phyloP scores from a whole-genome alignment of 2,888 invertebrate genomes.

The Caenorhabditis plicata region DNA sequence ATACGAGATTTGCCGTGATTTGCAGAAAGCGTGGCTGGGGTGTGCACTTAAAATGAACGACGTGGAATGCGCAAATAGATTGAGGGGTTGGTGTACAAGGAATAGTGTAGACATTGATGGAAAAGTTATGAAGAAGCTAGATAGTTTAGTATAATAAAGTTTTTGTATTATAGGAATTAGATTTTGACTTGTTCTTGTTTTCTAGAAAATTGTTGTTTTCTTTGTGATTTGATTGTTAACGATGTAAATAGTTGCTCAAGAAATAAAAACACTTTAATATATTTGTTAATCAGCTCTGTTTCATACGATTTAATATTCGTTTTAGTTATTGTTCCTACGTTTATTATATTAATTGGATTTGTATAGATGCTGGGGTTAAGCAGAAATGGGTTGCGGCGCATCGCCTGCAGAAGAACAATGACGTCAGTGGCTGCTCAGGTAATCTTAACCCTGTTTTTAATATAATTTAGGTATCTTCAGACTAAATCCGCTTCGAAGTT shows the following conservation, averaged over 20 bases:
- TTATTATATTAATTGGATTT: no score
- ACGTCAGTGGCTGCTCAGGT: conserved; percentile 16
- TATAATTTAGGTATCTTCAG: background rate
- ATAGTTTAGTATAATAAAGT: conserved; percentile 2
- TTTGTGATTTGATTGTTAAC: background rate
- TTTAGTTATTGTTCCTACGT: no score
- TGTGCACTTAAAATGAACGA: conserved; percentile 9
- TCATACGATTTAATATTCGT: no score
- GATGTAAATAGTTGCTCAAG: no score
- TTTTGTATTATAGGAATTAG: background rate
- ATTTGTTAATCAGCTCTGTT: no score
- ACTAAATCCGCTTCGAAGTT: no score
- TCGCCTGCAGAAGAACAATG: conserved; percentile 8
- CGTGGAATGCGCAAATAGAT: conserved; percentile 7
- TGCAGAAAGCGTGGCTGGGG: conserved; percentile 24
- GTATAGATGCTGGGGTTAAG: conserved; percentile 24
- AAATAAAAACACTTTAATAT: no score
- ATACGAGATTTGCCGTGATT: conserved; percentile 10
- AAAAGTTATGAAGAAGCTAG: conserved; percentile 7
- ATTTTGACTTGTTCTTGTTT: background rate
- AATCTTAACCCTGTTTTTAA: background rate
- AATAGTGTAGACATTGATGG: conserved; percentile 29
- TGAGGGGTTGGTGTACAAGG: conserved; percentile 13
- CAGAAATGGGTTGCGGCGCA: conserved; percentile 16
- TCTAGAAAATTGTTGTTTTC: background rate